phyloP scores from a whole-genome alignment of 64 coral and sea anemone genomes.

The Pachyseris speciosa region DNA sequence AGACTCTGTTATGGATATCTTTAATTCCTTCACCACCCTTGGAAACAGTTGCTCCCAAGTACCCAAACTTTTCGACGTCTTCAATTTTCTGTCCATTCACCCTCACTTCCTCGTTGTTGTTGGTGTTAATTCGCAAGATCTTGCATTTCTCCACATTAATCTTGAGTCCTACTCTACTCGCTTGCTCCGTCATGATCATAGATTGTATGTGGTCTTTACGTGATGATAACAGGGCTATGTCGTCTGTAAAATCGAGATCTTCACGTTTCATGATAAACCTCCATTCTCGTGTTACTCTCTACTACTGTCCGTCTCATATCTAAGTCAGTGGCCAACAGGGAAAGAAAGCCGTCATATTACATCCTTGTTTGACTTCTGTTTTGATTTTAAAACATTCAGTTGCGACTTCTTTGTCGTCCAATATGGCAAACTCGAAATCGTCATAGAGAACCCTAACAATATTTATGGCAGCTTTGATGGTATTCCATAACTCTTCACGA shows the following conservation, averaged over 20 bases:
- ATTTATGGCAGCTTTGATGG: slow-evolving; percentile 14
- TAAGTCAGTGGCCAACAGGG: slow-evolving; percentile 19
- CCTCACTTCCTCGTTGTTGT: slow-evolving; percentile 1
- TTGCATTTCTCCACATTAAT: slow-evolving; percentile 51
- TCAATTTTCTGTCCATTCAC: not conserved
- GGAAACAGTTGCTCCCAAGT: slow-evolving; percentile 17
- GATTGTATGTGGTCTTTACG: not conserved
- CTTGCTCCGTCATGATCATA: not conserved
- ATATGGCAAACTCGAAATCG: not conserved
- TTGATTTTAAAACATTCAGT: slow-evolving; percentile 15
- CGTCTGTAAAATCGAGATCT: not conserved
- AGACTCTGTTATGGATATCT: slow-evolving; percentile 19
- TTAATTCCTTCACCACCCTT: slow-evolving; percentile 9
- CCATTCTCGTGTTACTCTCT: not conserved
- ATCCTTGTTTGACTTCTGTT: slow-evolving; percentile 42
- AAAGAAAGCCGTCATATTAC: slow-evolving; percentile 29
- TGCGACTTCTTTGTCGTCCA: not conserved
- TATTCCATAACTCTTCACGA: slow-evolving; percentile 23
- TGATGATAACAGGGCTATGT: not conserved
- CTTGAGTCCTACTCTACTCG: not conserved
- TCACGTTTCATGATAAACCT: not conserved
- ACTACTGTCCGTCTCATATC: slow-evolving; percentile 5
- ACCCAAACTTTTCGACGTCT: slow-evolving; percentile 11
- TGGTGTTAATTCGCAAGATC: not conserved
- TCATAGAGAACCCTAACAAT: slow-evolving; percentile 8